Evolutionary conservation across 2,888 invertebrate genomes (phyloP), one percentile per base, ranked within the genome.

Genomic region (Seira sanloemensis): DNA sequence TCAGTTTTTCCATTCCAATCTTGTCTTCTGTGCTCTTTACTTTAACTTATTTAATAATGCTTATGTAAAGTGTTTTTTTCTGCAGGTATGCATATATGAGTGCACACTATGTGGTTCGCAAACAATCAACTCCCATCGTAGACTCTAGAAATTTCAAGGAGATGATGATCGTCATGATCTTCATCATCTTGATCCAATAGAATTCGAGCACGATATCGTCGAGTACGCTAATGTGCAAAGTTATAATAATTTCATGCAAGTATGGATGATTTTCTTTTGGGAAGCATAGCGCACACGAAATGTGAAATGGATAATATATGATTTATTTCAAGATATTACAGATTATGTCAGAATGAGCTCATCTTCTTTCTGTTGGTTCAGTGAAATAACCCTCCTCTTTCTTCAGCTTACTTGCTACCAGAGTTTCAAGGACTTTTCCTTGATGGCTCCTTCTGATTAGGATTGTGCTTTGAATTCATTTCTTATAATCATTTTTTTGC

Each of bases 311-410:
- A 21, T 46, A 71, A 78, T 69, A 67, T 72, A 81, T 81, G 73
- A 68, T 83, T 77, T 83, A 77, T 76, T 83, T 83, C 72, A 76
- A 67, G 69, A 78, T 83, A 74, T 62, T 78, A 68, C 68, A 73
- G 83, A 83, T 83, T 83, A 83, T 83, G 83, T 83, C 83, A 83
- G 77, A 82, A 82, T 82, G 83, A 83, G 72, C 73, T 83, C 83
- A 82, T 83, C 78, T 73, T 54, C 65, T 81, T 69, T 50, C 18
- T 12, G 25, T 68, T 19, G 21, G 24, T 18, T 58, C 50, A 69
- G 69, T 69, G 68, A 76, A 62, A 58, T 25, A 46, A 72, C 46
- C 72, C 72, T 81, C 75, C 72, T 82, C 66, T 50, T 68, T 24
- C 19, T 24, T 24, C 12, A 58, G 76, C 27, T 65, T 69, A 46